Evolutionary conservation across 1,140 invertebrate genomes (phyloP).

Genomic region (Oedothorax gibbosus): DNA sequence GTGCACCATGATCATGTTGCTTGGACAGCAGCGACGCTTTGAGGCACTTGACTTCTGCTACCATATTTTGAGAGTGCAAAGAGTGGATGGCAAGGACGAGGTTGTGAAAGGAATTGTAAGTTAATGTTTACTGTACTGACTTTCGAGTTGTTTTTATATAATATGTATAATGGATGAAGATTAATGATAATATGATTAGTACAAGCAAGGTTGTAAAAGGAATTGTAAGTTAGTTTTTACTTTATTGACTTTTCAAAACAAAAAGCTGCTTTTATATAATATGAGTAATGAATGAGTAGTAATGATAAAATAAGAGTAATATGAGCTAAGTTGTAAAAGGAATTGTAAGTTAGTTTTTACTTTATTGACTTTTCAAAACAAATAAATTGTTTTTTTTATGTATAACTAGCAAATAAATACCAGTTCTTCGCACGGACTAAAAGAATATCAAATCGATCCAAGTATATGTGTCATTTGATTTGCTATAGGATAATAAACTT

Average conservation of each 20-base stretch:
- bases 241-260: neutral
- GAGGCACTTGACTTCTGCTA: slow-evolving; percentile 99
- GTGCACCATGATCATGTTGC: slow-evolving; percentile 96
- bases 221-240: slow-evolving; percentile 81
- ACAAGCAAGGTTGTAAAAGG: slow-evolving; percentile 96
- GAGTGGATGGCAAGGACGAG: slow-evolving; percentile 97
- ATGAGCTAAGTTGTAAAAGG: slow-evolving; percentile 96
- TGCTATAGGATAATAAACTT: too few species aligned
- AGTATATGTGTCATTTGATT: too few species aligned
- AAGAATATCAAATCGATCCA: too few species aligned
- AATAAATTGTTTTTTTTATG: too few species aligned
- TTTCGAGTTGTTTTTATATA: neutral
- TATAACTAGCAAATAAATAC: too few species aligned
- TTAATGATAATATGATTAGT: too few species aligned
- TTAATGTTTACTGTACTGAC: slow-evolving; percentile 65
- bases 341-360: slow-evolving; percentile 81
- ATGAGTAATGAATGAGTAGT: neutral
- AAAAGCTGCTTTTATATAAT: neutral
- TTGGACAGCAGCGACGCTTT: slow-evolving; percentile 96
- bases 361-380: neutral
- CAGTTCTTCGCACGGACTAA: too few species aligned
- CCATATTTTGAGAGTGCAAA: slow-evolving; percentile 95
- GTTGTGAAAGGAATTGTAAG: slow-evolving; percentile 95
- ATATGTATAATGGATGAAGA: too few species aligned
- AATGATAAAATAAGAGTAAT: too few species aligned